Evolutionary conservation across 2,113 vertebrate genomes (phyloP).

Genomic region (Bucco capensis): DNA sequence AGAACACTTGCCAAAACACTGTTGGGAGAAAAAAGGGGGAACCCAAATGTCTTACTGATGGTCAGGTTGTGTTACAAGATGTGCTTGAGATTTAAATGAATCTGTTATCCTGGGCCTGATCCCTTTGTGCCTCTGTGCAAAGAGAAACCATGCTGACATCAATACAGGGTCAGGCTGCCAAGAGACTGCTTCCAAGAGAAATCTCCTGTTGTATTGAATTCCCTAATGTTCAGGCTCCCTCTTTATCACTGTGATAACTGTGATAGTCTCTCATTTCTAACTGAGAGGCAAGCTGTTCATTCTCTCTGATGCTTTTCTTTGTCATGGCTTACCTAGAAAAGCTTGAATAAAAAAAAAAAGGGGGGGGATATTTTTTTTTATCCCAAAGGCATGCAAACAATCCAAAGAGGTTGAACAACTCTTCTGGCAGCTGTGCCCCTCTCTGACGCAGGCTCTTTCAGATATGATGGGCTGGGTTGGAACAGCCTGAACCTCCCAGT

Average conservation of each 20-base stretch:
- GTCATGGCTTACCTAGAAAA: neutral
- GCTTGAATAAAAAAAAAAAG: neutral
- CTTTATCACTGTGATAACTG: neutral
- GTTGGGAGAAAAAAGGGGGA: neutral
- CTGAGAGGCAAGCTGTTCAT: neutral
- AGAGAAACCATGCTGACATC: neutral
- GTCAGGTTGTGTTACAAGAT: neutral
- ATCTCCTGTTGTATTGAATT: neutral
- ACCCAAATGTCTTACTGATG: neutral
- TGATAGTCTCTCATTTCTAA: neutral
- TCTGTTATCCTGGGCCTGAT: neutral
- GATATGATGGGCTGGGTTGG: neutral
- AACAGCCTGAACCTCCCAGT: neutral
- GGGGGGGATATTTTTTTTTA: neutral
- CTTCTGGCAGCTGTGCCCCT: neutral
- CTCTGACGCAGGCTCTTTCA: constrained; percentile 31
- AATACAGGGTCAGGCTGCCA: neutral
- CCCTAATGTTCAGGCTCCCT: neutral
- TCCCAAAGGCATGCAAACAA: neutral
- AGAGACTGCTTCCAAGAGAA: neutral
- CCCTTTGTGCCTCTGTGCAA: neutral
- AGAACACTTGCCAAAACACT: neutral
- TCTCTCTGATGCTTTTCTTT: neutral
- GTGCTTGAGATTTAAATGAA: neutral
- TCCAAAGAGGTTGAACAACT: neutral